Evolutionary conservation across 2,888 invertebrate genomes (phyloP).

Genomic region (Microctonus hyperodae): DNA sequence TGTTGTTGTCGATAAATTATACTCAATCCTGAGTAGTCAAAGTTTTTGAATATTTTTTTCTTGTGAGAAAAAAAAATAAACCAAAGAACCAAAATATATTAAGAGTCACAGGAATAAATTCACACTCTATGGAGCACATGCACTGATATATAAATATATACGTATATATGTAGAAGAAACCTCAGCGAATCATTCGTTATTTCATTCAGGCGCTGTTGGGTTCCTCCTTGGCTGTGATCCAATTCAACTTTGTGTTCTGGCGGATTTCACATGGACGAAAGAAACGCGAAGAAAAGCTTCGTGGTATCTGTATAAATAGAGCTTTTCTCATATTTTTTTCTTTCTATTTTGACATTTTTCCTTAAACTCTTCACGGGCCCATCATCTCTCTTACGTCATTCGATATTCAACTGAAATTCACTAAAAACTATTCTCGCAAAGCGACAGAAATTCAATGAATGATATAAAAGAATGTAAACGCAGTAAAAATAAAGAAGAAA

Average conservation of each 20-base stretch:
- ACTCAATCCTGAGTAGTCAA: too few relatives aligned
- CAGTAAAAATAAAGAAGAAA: background rate
- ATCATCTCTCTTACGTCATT: slow-evolving; percentile 7
- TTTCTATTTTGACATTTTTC: slow-evolving; percentile 1
- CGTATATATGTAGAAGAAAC: slow-evolving; percentile 5
- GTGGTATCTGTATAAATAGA: background rate
- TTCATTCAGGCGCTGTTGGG: slow-evolving; percentile 28
- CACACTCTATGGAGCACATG: slow-evolving; percentile 8
- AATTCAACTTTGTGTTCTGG: slow-evolving; percentile 15
- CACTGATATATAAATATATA: slow-evolving; percentile 5
- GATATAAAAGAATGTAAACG: background rate
- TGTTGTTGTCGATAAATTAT: too few relatives aligned
- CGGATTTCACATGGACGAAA: background rate
- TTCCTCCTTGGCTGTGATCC: slow-evolving; percentile 27
- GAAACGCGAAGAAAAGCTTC: slow-evolving; percentile 21
- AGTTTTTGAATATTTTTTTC: background rate
- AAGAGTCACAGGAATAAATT: background rate
- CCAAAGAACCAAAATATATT: background rate
- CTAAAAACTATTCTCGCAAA: slow-evolving; percentile 15
- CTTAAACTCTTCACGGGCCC: background rate
- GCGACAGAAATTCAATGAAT: slow-evolving; percentile 15
- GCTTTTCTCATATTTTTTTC: background rate
- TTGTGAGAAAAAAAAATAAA: background rate
- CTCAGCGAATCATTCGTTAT: slow-evolving; percentile 30
- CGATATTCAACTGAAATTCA: slow-evolving; percentile 31